Conservation (phyloP, 2,888 invertebrate genomes). For the Nomada fabriciana region DNA sequence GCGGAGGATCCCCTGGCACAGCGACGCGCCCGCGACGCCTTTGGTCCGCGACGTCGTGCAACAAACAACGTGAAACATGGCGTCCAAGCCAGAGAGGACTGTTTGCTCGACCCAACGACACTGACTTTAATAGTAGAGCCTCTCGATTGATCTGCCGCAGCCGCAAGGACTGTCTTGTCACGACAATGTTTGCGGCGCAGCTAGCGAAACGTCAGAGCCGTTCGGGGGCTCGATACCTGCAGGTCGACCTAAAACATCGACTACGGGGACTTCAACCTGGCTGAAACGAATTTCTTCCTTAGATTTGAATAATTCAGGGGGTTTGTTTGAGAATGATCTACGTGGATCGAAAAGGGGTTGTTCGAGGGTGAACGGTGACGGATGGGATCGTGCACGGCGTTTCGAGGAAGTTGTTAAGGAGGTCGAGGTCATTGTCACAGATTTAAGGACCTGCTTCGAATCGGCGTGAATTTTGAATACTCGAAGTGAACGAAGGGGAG, state of each 20-base stretch:
- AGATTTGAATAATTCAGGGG: neutral
- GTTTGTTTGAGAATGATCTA: neutral
- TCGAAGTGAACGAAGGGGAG: too few relatives aligned
- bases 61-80: conserved; percentile 30
- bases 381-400: too few relatives aligned
- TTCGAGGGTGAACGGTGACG: neutral
- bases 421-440: neutral
- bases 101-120: conserved; percentile 52
- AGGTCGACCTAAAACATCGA: conserved; percentile 1
- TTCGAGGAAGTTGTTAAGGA: neutral
- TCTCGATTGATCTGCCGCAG: conserved; percentile 75
- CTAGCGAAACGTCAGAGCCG: conserved; percentile 7
- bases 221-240: conserved; percentile 11
- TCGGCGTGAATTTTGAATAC: neutral
- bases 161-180: conserved; percentile 70
- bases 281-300: neutral
- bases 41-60: neutral
- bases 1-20: neutral
- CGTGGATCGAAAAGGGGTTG: neutral
- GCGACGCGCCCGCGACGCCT: neutral
- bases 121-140: conserved; percentile 70
- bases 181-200: conserved; percentile 56
- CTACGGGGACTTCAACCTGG: neutral
- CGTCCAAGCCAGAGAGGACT: conserved; percentile 49
- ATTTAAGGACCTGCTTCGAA: neutral